A percentile compares a stretch with the other conserved stretches of the same genome.
Evolutionary conservation across 1,140 invertebrate species (phyloP).

Genomic region (Aphelenchoides avenae): DNA sequence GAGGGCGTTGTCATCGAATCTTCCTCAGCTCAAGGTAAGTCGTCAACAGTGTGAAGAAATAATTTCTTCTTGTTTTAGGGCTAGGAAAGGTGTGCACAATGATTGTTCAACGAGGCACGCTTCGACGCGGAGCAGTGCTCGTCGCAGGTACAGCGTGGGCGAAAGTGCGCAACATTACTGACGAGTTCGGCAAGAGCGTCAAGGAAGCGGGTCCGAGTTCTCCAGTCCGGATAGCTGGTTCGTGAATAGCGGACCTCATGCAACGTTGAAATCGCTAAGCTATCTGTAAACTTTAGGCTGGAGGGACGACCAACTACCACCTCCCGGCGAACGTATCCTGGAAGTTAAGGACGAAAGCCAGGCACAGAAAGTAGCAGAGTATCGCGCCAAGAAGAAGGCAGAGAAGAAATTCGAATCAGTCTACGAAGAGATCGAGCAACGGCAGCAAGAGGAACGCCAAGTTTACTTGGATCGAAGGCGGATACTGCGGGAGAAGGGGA

Average conservation of each 20-base stretch:
- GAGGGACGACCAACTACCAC: slow-evolving; percentile 73
- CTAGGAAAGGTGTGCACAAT: slow-evolving; percentile 78
- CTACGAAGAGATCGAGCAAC: slow-evolving; percentile 67
- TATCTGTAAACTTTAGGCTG: slow-evolving; percentile 69
- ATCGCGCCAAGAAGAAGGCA: slow-evolving; percentile 67
- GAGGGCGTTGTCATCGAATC: slow-evolving; percentile 88
- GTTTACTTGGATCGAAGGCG: slow-evolving; percentile 63
- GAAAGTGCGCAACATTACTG: slow-evolving; percentile 73
- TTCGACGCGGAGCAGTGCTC: slow-evolving; percentile 75
- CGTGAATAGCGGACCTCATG: slow-evolving; percentile 32
- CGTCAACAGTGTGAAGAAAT: slow-evolving; percentile 62
- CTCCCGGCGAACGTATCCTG: slow-evolving; percentile 78
- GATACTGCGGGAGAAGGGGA: slow-evolving; percentile 31
- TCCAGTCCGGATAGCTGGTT: slow-evolving; percentile 74
- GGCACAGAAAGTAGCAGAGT: slow-evolving; percentile 68
- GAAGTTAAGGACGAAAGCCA: slow-evolving; percentile 75
- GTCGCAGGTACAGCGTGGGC: slow-evolving; percentile 70
- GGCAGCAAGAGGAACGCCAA: slow-evolving; percentile 67
- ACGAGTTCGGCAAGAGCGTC: slow-evolving; percentile 71
- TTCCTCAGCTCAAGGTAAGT: slow-evolving; percentile 69
- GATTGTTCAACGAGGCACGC: slow-evolving; percentile 80
- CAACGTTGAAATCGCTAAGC: slow-evolving; percentile 3
- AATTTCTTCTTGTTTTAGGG: slow-evolving; percentile 31
- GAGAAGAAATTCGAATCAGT: slow-evolving; percentile 66
- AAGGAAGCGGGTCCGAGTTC: slow-evolving; percentile 72